phyloP scores from a whole-genome alignment of 2,888 invertebrate genomes.

The Piscicola geometra region DNA sequence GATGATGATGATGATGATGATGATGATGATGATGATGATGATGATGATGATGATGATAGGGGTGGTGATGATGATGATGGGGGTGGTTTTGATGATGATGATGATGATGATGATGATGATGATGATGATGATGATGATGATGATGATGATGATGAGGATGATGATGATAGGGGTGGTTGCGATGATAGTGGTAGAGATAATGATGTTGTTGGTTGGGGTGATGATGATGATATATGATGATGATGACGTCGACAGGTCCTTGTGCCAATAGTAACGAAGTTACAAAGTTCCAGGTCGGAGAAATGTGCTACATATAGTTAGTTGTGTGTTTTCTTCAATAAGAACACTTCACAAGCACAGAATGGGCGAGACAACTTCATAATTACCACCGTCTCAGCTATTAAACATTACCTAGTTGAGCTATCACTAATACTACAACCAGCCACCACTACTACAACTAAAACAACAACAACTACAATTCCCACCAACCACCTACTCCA shows the following conservation, averaged over 20 bases:
- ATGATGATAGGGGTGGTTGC: no score
- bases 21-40: neutral
- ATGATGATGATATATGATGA: no score
- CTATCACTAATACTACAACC: neutral
- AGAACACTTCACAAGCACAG: no score
- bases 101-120: neutral
- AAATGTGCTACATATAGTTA: neutral
- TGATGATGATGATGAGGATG: neutral
- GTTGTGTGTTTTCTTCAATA: neutral
- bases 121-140: neutral
- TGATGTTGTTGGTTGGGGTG: no score
- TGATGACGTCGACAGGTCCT: no score
- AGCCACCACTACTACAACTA: neutral
- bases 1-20: neutral
- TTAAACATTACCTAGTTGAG: no score
- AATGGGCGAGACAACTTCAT: no score
- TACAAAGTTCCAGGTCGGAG: constrained; percentile 2
- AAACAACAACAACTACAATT: neutral
- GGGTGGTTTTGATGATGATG: neutral
- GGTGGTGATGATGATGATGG: neutral
- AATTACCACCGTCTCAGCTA: no score
- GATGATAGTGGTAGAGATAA: no score
- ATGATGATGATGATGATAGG: neutral
- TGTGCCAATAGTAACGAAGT: no score
- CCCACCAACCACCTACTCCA: neutral